Evolutionary conservation across 2,797 vertebrate genomes (phyloP).

Genomic region (Borostomias antarcticus): DNA sequence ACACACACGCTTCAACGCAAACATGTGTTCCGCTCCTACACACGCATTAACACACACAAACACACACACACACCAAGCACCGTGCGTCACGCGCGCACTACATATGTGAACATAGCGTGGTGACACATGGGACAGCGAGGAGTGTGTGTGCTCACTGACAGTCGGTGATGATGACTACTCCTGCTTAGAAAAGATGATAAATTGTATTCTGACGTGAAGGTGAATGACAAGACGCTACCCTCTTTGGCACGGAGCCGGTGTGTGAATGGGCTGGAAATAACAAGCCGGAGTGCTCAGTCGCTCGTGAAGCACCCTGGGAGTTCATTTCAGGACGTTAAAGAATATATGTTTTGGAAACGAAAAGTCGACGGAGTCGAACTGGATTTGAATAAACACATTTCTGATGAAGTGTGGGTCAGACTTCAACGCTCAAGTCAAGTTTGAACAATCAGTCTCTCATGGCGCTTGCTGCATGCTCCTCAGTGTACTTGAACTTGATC

Average conservation of each 20-base stretch:
- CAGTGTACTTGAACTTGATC: no score
- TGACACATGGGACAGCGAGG: conserved; percentile 73
- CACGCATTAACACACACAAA: conserved; percentile 26
- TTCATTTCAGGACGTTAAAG: conserved; percentile 30
- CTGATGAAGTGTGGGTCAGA: no score
- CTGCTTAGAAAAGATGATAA: conserved; percentile 71
- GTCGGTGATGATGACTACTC: conserved; percentile 73
- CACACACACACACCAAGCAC: conserved; percentile 16
- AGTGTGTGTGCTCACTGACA: conserved; percentile 75
- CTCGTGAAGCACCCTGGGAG: conserved; percentile 39
- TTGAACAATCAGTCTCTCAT: no score
- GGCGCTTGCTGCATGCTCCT: no score
- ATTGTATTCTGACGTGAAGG: conserved; percentile 66
- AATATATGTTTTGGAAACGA: no score
- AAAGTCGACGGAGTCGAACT: no score
- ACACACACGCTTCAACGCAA: conserved; percentile 60
- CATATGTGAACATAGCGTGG: conserved; percentile 5
- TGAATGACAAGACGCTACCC: conserved; percentile 69
- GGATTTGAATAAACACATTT: no score
- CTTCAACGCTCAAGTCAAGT: no score
- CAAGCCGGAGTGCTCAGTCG: conserved; percentile 51
- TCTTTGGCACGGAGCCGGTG: conserved; percentile 63
- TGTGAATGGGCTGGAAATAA: conserved; percentile 66
- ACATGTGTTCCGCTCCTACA: conserved; percentile 84
- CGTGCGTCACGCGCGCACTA: conserved; percentile 16